A percentile compares a stretch with the other conserved stretches of the same genome.
Evolutionary conservation across 1,140 invertebrate species (phyloP).

Genomic region (Anastrepha ludens): DNA sequence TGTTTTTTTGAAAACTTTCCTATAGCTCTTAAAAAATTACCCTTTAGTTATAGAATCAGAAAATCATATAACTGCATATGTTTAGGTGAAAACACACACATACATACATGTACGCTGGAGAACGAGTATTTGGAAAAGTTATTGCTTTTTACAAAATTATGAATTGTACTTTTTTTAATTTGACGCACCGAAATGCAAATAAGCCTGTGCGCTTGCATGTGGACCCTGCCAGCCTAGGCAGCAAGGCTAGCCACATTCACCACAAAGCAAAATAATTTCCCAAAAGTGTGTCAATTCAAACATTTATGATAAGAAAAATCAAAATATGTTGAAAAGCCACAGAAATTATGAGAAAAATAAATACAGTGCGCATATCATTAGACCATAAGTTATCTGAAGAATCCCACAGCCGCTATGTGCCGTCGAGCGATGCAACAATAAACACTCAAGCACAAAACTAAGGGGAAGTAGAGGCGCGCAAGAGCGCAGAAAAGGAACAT

Average conservation of each 20-base stretch:
- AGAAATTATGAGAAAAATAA: constrained; percentile 11
- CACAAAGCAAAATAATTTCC: background rate
- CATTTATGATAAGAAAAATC: background rate
- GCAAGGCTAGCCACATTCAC: background rate
- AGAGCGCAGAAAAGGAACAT: background rate
- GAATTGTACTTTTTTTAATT: too few relatives aligned
- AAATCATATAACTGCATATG: too few relatives aligned
- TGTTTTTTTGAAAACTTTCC: too few relatives aligned
- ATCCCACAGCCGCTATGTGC: background rate
- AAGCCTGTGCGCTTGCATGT: background rate
- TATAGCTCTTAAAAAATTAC: too few relatives aligned
- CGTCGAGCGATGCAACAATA: background rate
- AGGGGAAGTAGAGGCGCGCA: background rate
- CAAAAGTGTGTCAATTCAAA: background rate
- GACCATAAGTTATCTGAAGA: constrained; percentile 7
- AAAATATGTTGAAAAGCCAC: constrained; percentile 2
- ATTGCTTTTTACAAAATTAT: too few relatives aligned
- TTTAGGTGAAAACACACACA: too few relatives aligned
- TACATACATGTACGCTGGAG: too few relatives aligned
- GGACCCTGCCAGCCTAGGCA: background rate
- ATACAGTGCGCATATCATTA: constrained; percentile 15
- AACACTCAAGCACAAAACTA: constrained; percentile 53
- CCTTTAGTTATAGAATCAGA: too few relatives aligned
- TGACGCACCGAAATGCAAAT: background rate
- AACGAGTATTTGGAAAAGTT: too few relatives aligned